Evolutionary conservation across 1,140 invertebrate species (phyloP).

Genomic region (Drosophila nebulosa): DNA sequence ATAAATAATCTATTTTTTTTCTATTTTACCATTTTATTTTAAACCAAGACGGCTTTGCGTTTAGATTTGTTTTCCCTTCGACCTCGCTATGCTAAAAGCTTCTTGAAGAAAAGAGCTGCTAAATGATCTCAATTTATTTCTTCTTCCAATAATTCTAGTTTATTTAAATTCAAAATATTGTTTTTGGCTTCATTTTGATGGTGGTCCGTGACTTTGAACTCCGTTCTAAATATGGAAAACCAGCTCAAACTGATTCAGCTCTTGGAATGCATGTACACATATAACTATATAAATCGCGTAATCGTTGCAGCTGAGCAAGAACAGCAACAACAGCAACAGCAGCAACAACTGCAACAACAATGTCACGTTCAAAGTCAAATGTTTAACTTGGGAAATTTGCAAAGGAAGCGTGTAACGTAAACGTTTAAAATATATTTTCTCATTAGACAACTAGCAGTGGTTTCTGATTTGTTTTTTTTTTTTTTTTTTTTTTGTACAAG

Average conservation of each 20-base stretch:
- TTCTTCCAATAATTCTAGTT: too few species aligned
- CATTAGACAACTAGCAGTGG: conserved; percentile 67
- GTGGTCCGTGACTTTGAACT: conserved; percentile 38
- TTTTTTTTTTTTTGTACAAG: conserved; percentile 47
- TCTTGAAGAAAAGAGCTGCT: too few species aligned
- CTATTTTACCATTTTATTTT: too few species aligned
- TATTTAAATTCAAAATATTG: neutral
- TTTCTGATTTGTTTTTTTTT: conserved; percentile 31
- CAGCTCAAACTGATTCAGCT: conserved; percentile 29
- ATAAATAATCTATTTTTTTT: too few species aligned
- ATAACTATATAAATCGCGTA: conserved; percentile 66
- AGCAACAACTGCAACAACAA: conserved; percentile 48
- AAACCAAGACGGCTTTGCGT: too few species aligned
- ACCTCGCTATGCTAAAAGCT: too few species aligned
- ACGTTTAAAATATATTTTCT: conserved; percentile 79
- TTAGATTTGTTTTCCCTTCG: too few species aligned
- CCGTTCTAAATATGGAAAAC: conserved; percentile 9
- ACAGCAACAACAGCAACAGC: conserved; percentile 15
- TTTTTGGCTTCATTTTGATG: conserved; percentile 25
- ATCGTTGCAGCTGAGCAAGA: conserved; percentile 61
- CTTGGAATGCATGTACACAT: conserved; percentile 23
- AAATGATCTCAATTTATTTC: too few species aligned
- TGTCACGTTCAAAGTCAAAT: conserved; percentile 79
- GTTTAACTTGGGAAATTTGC: conserved; percentile 66
- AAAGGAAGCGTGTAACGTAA: conserved; percentile 74